Conservation (phyloP, 2,888 invertebrate genomes). For the Clivina fossor region DNA sequence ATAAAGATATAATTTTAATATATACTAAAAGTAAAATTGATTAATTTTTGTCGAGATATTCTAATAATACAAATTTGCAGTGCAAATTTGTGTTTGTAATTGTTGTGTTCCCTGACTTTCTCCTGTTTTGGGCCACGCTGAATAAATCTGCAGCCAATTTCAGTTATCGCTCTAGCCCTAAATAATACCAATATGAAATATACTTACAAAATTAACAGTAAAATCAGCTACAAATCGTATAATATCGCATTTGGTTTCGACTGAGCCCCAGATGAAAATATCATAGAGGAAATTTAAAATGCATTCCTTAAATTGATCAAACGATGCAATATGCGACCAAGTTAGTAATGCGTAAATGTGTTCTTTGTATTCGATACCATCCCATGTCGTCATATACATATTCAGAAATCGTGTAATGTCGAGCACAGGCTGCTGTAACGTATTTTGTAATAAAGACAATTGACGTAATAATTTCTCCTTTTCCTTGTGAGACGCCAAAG, state of each 20-base stretch:
- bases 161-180: too few species aligned
- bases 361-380: constrained; percentile 13
- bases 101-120: too few species aligned
- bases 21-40: too few species aligned
- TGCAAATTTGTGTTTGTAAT: too few species aligned
- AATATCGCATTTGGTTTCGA: constrained; percentile 22
- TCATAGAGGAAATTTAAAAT: constrained; percentile 16
- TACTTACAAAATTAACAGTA: constrained; percentile 17
- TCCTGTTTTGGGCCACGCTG: too few species aligned
- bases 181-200: not conserved
- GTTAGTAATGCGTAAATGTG: constrained; percentile 13
- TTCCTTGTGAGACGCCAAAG: constrained; percentile 7
- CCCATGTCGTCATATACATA: constrained; percentile 18
- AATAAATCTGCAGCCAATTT: too few species aligned
- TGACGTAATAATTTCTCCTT: constrained; percentile 16
- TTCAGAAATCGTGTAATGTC: constrained; percentile 18
- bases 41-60: too few species aligned
- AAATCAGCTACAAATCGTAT: constrained; percentile 7
- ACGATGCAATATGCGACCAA: constrained; percentile 13
- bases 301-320: constrained; percentile 7
- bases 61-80: too few species aligned
- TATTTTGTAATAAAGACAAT: constrained; percentile 9
- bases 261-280: constrained; percentile 17
- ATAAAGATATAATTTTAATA: too few species aligned
- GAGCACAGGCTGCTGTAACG: constrained; percentile 21